A percentile compares a stretch with the other conserved stretches of the same genome.
Evolutionary conservation across 2,797 vertebrate genomes (phyloP).

Genomic region (Melanotaenia trifasciata): DNA sequence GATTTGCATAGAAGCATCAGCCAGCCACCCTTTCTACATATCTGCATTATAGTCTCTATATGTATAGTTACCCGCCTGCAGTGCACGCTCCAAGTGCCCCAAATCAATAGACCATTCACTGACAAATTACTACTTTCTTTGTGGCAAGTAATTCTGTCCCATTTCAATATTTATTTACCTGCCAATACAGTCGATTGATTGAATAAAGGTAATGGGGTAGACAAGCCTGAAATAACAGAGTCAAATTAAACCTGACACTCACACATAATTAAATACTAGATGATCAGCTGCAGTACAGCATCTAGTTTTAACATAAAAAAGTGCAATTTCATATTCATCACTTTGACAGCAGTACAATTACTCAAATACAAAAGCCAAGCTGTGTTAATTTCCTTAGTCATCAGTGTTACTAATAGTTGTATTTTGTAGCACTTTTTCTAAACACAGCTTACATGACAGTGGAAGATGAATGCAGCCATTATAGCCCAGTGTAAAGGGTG

Average conservation of each 20-base stretch:
- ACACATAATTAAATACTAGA: conserved; percentile 33
- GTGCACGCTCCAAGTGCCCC: conserved; percentile 28
- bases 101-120: conserved; percentile 68
- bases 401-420: conserved; percentile 45
- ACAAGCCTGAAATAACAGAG: conserved; percentile 46
- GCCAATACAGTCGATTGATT: conserved; percentile 60
- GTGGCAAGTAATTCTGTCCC: conserved; percentile 62
- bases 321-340: conserved; percentile 31
- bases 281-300: conserved; percentile 30
- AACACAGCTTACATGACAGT: conserved; percentile 43
- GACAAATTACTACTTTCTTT: conserved; percentile 67
- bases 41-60: conserved; percentile 28
- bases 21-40: conserved; percentile 31
- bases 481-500: conserved; percentile 27
- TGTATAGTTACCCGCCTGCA: conserved; percentile 52
- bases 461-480: conserved; percentile 38
- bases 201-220: conserved; percentile 32
- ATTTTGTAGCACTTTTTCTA: conserved; percentile 38
- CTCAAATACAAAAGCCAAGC: conserved; percentile 12
- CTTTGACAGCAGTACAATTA: conserved; percentile 33
- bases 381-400: conserved; percentile 35
- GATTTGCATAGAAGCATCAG: conserved; percentile 3
- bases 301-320: conserved; percentile 25
- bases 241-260: conserved; percentile 38
- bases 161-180: conserved; percentile 60